Evolutionary conservation across 2,888 invertebrate species (phyloP).

Genomic region (Megalurothrips usitatus): DNA sequence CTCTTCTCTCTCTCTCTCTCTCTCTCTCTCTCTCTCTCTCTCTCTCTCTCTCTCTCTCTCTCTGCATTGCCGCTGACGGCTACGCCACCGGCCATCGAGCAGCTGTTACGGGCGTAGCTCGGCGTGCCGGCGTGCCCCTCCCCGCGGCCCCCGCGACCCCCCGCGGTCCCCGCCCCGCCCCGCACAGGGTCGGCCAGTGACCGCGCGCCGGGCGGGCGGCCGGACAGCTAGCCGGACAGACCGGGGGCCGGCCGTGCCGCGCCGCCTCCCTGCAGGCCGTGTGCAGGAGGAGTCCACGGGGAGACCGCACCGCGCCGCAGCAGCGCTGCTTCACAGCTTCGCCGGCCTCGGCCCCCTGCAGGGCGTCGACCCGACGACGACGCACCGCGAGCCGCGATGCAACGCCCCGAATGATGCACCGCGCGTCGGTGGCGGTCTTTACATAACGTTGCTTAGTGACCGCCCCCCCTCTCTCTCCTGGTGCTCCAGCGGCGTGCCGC

Average conservation of each 20-base stretch:
- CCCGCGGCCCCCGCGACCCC: background rate
- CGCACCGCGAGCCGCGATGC: too few relatives aligned
- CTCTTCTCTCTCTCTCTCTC: too few relatives aligned
- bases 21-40: too few relatives aligned
- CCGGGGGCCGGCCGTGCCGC: background rate
- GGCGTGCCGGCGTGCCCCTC: background rate
- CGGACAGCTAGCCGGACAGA: background rate
- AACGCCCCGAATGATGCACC: too few relatives aligned
- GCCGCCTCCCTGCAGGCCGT: background rate
- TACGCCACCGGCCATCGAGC: too few relatives aligned
- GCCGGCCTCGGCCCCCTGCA: too few relatives aligned
- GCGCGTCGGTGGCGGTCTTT: background rate
- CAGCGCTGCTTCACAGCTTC: background rate
- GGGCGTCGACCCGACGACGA: background rate
- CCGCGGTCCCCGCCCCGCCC: conserved; percentile 4
- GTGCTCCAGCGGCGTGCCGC: background rate
- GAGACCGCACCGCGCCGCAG: background rate
- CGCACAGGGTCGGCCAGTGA: conserved; percentile 15
- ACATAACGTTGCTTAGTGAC: too few relatives aligned
- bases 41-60: too few relatives aligned
- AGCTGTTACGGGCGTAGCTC: too few relatives aligned
- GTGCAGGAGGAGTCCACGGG: background rate
- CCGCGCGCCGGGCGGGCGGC: background rate
- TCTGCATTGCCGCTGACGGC: too few relatives aligned
- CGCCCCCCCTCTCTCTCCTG: background rate